Evolutionary conservation across 2,888 invertebrate species (phyloP).

Genomic region (Hoplodrina ambigua): DNA sequence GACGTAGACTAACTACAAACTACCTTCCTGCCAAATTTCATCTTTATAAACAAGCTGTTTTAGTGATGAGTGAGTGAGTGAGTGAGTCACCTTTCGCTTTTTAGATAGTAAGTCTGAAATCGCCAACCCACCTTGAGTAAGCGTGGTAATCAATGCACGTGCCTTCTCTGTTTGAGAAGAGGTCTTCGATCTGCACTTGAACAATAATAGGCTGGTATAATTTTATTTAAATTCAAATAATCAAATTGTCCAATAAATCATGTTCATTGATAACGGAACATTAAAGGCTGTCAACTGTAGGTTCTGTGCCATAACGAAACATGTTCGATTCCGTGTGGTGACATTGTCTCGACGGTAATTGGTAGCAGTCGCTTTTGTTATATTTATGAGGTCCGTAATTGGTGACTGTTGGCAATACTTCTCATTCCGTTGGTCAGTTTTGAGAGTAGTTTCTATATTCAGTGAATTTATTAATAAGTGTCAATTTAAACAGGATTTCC

Average conservation of each 20-base stretch:
- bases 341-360: conserved; percentile 59
- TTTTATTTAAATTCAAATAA: conserved; percentile 34
- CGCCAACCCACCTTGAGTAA: too few species aligned
- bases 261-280: conserved; percentile 54
- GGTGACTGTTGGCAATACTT: conserved; percentile 51
- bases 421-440: conserved; percentile 35
- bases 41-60: too few species aligned
- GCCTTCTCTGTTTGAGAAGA: too few species aligned
- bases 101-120: too few species aligned
- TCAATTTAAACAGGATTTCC: conserved; percentile 31
- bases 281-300: conserved; percentile 52
- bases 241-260: conserved; percentile 55
- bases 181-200: too few species aligned
- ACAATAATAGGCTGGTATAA: too few species aligned
- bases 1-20: too few species aligned
- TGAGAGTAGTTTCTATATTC: conserved; percentile 15
- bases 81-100: too few species aligned
- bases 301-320: conserved; percentile 39
- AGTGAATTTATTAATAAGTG: conserved; percentile 29
- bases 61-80: too few species aligned
- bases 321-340: conserved; percentile 56
- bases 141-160: too few species aligned
- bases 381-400: conserved; percentile 54
- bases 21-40: too few species aligned
- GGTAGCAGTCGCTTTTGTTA: conserved; percentile 60